phyloP scores from a whole-genome alignment of 2,113 vertebrate species.

The Myotis lucifugus region DNA sequence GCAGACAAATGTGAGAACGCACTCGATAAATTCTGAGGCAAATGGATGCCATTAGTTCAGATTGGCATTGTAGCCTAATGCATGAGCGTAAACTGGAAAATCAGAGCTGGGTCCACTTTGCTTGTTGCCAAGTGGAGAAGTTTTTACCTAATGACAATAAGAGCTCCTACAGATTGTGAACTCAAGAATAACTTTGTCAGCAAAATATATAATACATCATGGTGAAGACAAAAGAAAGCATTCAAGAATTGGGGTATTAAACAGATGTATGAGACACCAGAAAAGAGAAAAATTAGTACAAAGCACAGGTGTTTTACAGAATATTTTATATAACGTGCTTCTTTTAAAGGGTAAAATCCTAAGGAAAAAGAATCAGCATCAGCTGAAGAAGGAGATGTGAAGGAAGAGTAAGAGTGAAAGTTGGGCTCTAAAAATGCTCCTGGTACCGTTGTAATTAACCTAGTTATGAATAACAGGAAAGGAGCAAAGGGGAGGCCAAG shows the following conservation, averaged over 20 bases:
- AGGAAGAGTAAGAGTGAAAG: not conserved
- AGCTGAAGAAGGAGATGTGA: not conserved
- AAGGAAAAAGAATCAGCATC: not conserved
- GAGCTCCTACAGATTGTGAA: not conserved
- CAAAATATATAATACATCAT: not conserved
- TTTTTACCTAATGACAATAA: not conserved
- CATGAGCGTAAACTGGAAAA: not conserved
- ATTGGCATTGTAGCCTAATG: not conserved
- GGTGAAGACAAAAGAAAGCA: not conserved
- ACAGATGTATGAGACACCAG: not conserved
- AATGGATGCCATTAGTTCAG: not conserved
- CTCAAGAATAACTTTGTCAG: not conserved
- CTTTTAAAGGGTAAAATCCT: slow-evolving; percentile 41
- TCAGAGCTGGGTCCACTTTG: not conserved
- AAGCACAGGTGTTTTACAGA: not conserved
- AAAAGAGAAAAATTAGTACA: slow-evolving; percentile 32
- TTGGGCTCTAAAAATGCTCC: not conserved
- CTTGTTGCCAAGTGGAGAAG: not conserved
- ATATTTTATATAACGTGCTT: not conserved
- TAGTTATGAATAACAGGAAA: not conserved
- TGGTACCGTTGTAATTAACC: not conserved
- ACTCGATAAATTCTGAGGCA: not conserved
- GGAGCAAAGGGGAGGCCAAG: not conserved
- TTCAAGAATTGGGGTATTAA: not conserved
- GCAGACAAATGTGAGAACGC: not conserved